Conservation (phyloP, 1,140 invertebrate genomes). For the Drosophila virilis region DNA sequence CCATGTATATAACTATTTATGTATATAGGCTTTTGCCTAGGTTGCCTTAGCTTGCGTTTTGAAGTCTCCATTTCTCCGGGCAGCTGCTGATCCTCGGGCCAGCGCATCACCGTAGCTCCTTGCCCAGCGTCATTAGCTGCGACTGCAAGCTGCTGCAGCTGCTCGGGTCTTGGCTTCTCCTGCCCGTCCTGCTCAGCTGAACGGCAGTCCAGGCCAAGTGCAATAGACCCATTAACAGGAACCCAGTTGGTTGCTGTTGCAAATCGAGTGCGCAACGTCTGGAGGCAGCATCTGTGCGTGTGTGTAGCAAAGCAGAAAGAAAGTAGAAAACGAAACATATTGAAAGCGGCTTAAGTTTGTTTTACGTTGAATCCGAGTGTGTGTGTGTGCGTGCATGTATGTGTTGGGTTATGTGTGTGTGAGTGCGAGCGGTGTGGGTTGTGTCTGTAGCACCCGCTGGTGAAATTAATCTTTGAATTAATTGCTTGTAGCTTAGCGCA, state of each 20-base stretch:
- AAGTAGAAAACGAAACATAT: slow-evolving; percentile 43
- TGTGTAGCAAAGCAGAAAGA: slow-evolving; percentile 23
- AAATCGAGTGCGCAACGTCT: slow-evolving; percentile 28
- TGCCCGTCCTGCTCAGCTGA: slow-evolving; percentile 17
- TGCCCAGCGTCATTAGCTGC: neutral
- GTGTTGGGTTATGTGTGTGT: slow-evolving; percentile 4
- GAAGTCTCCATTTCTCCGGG: slow-evolving; percentile 11
- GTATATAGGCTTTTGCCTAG: neutral
- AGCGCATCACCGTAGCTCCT: slow-evolving; percentile 32
- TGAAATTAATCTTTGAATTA: slow-evolving; percentile 83
- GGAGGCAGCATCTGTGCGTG: slow-evolving; percentile 38
- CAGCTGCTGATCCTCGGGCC: neutral
- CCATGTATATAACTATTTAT: neutral
- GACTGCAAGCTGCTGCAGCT: neutral
- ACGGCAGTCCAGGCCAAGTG: slow-evolving; percentile 23
- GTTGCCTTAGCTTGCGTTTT: neutral
- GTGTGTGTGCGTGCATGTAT: neutral
- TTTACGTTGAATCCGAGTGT: slow-evolving; percentile 3
- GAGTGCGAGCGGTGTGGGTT: neutral
- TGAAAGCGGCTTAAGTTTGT: slow-evolving; percentile 51
- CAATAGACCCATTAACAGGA: slow-evolving; percentile 34
- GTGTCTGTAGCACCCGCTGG: slow-evolving; percentile 62
- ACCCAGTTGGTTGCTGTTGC: slow-evolving; percentile 21
- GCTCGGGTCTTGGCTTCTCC: neutral
- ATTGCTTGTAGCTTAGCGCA: slow-evolving; percentile 80